Conservation (phyloP, 2,888 invertebrate species). For the Lasioglossum oenotherae region DNA sequence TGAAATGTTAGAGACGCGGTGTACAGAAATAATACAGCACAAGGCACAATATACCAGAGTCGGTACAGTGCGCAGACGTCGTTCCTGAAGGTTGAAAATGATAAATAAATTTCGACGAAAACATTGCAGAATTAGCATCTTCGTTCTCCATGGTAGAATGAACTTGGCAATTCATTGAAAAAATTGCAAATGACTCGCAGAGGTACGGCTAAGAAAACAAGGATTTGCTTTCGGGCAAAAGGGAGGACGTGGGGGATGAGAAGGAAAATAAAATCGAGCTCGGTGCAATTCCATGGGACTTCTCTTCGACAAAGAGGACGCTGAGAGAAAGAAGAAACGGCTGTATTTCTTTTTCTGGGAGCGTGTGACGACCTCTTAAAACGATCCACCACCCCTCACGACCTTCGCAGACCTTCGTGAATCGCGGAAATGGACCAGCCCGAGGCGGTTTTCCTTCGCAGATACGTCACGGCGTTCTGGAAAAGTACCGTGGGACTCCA, state of each 20-base stretch:
- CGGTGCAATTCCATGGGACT: neutral
- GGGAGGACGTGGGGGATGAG: neutral
- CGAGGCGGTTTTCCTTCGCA: slow-evolving; percentile 15
- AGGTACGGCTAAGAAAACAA: neutral
- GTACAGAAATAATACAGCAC: neutral
- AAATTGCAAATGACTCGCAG: neutral
- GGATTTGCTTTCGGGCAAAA: neutral
- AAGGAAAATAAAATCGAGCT: neutral
- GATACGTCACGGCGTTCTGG: slow-evolving; percentile 7
- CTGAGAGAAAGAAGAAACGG: neutral
- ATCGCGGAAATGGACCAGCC: slow-evolving; percentile 68
- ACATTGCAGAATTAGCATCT: neutral
- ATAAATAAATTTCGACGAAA: neutral
- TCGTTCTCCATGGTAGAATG: neutral
- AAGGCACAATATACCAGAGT: neutral
- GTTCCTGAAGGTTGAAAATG: neutral
- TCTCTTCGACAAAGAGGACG: neutral
- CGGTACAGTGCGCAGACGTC: no score
- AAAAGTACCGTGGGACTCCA: slow-evolving; percentile 51
- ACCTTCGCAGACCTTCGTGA: slow-evolving; percentile 59
- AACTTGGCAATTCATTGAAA: neutral
- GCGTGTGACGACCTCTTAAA: neutral
- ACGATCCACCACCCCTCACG: slow-evolving; percentile 19
- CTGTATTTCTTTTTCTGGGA: neutral
- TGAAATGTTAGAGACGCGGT: neutral